Percentiles rank a stretch among this genome's conserved stretches.
These are phyloP conservation scores for Chaunax sp. DNA, from an alignment of 2,797 vertebrate genomes.

Conservation along the genomic window DNA sequence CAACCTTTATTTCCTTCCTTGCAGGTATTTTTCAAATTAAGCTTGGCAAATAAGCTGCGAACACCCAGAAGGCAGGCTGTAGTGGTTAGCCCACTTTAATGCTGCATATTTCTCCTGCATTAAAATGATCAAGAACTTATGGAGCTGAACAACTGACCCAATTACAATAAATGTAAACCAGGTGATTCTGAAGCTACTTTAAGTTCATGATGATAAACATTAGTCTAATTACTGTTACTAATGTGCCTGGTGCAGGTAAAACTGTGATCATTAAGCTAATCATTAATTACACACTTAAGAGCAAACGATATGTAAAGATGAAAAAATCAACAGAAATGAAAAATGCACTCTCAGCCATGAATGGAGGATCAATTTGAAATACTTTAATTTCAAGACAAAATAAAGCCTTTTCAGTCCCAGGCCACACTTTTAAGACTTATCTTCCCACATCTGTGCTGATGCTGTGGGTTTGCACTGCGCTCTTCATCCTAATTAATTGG, in stretches of 20 bases:
- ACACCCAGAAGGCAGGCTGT: constrained; percentile 61
- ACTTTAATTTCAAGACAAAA: neutral
- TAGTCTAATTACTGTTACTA: constrained; percentile 22
- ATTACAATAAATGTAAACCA: constrained; percentile 7
- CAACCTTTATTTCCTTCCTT: constrained; percentile 27
- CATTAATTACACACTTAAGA: neutral
- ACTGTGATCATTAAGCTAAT: constrained; percentile 4
- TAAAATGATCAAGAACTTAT: constrained; percentile 30
- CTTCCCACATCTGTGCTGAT: constrained; percentile 53
- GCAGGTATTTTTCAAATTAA: constrained; percentile 68
- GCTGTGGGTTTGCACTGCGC: constrained; percentile 40
- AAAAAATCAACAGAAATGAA: neutral
- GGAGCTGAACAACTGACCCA: constrained; percentile 24
- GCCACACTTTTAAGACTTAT: constrained; percentile 24
- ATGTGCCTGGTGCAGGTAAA: constrained; percentile 17
- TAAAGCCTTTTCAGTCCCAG: neutral
- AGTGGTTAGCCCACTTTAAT: constrained; percentile 48
- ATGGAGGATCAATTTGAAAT: neutral
- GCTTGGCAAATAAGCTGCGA: constrained; percentile 53
- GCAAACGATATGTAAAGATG: neutral
- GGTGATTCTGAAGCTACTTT: neutral
- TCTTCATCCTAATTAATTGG: constrained; percentile 78
- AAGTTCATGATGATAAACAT: constrained; percentile 5
- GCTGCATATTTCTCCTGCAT: constrained; percentile 44
- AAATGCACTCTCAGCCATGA: neutral